Conservation (phyloP, 2,797 vertebrate species). For the Hyperoplus lanceolatus region DNA sequence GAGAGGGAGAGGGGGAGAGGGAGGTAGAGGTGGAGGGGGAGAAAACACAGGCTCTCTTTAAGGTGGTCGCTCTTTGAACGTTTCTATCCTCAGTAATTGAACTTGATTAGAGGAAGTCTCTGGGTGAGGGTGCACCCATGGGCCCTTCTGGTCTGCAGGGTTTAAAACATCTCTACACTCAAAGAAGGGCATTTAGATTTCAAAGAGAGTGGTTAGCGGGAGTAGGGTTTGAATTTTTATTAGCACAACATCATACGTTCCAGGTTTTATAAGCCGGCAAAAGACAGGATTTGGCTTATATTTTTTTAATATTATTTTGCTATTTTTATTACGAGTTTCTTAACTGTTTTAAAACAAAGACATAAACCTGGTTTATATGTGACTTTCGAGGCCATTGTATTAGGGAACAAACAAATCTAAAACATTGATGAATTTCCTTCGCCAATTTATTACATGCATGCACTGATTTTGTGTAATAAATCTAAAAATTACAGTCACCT, state of each 20-base stretch:
- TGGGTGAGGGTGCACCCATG: conserved; percentile 48
- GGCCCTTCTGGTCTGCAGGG: conserved; percentile 35
- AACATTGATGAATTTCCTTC: not conserved
- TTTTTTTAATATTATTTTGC: too few species aligned
- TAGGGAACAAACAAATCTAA: too few species aligned
- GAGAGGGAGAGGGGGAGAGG: too few species aligned
- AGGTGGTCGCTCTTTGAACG: conserved; percentile 66
- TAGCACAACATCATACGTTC: too few species aligned
- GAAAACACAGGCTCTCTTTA: conserved; percentile 25
- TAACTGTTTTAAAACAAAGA: not conserved
- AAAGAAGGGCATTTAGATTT: conserved; percentile 1
- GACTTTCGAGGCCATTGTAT: not conserved
- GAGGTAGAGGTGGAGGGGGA: too few species aligned
- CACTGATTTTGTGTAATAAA: too few species aligned
- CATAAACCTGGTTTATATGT: not conserved
- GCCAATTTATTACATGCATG: too few species aligned
- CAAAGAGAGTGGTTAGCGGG: not conserved
- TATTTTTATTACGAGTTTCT: too few species aligned
- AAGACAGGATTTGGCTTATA: not conserved
- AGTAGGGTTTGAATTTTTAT: not conserved
- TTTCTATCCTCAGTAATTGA: conserved; percentile 57
- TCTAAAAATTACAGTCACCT: too few species aligned
- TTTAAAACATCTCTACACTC: conserved; percentile 14
- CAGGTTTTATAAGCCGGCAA: not conserved
- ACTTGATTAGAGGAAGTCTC: conserved; percentile 58